Evolutionary conservation across 2,888 invertebrate species (phyloP), one percentile per base, ranked within the genome.

Genomic region (Nomada hirtipes): DNA sequence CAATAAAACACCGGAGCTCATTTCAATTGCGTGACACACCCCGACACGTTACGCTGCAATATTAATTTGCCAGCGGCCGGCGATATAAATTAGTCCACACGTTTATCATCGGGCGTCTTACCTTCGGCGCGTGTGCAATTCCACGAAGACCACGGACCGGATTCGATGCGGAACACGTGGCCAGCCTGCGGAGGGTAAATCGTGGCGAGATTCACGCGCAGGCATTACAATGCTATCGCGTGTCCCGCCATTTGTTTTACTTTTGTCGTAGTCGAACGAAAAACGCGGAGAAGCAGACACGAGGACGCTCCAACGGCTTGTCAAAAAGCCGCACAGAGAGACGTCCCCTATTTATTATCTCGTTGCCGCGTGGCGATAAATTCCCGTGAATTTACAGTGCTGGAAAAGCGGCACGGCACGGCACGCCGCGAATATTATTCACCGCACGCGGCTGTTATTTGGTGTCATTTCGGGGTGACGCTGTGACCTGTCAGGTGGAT

Each of bases 401-500:
- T 64, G 84, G 77, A 80, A 76, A 80, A 82, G 79, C 83, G 74
- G 67, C 59, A 69, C 53, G 70, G 81, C 80, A 64, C 81, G 68
- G 81, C 78, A 61, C 81, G 74, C 64, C 67, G 63, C 82, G 74
- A 83, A 86, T 88, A 87, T 87, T 88, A 88, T 87, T 88, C 88
- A 86, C 81, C 76, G 82, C 84, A 87, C 86, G 87, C 79, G 67
- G 81, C 84, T 82, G 86, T 87, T 88, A 86, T 88, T 85, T 79
- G 82, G 84, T 85, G 82, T 82, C 83, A 82, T 77, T 84, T 72
- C 79, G 75, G 63, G 70, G 75, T 77, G 64, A 57, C 57, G 78
- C 64, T 42, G 68, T 60, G 64, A 72, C 76, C 74, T 52, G 57
- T 36, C 52, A 18, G 29, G 53, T 2, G 15, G 18, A 44, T 4